phyloP scores from a whole-genome alignment of 2,113 vertebrate species.

The Hyperoodon ampullatus region DNA sequence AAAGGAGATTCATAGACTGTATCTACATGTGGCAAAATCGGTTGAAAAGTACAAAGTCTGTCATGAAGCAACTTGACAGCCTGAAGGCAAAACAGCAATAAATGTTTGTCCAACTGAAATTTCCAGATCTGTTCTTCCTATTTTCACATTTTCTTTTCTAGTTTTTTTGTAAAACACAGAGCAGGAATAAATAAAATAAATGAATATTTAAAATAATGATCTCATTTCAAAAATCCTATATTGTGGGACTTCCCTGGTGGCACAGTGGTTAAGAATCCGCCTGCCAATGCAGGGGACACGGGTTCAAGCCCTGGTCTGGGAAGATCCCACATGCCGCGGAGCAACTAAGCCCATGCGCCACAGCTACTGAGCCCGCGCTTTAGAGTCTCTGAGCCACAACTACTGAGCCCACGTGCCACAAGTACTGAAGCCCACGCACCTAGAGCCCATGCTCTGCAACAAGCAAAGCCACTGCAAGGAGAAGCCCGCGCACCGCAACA shows the following conservation, averaged over 20 bases:
- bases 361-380: no score
- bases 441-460: no score
- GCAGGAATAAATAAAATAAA: constrained; percentile 26
- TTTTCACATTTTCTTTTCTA: not conserved
- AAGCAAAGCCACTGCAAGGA: no score
- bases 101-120: not conserved
- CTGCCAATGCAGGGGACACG: no score
- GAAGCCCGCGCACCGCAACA: no score
- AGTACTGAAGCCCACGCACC: no score
- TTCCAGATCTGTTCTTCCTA: not conserved
- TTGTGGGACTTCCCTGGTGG: not conserved
- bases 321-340: no score
- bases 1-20: not conserved
- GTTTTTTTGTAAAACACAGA: not conserved
- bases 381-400: no score
- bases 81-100: not conserved
- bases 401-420: no score
- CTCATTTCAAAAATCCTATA: not conserved
- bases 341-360: no score
- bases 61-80: not conserved
- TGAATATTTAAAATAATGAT: constrained; percentile 49
- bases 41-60: not conserved
- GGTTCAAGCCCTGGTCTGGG: no score
- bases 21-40: not conserved
- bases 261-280: no score